Percentiles rank a stretch among this genome's conserved stretches.
These are phyloP conservation scores for Microctenopoma stevenorrisi DNA, from an alignment of 2,797 vertebrate genomes.

Conservation along the genomic window DNA sequence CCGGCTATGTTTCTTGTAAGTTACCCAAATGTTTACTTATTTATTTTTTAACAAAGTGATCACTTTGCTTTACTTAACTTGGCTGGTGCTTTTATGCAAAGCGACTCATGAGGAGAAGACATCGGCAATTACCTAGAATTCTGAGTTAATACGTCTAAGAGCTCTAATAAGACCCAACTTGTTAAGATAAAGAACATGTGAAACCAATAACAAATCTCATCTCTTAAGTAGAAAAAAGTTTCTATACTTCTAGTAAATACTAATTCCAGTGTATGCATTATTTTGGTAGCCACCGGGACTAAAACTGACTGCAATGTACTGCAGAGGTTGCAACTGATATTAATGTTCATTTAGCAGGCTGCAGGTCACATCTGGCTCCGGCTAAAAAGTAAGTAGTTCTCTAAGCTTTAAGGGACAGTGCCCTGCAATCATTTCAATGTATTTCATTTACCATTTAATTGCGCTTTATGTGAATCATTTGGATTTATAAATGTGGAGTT, in stretches of 20 bases:
- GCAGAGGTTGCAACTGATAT: constrained; percentile 34
- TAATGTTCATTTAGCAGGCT: constrained; percentile 33
- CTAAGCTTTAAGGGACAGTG: constrained; percentile 24
- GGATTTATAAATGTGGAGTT: constrained; percentile 20
- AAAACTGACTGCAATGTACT: background rate
- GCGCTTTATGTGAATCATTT: constrained; percentile 11
- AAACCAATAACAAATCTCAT: too few species aligned
- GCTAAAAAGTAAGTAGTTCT: constrained; percentile 46
- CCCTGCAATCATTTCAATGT: constrained; percentile 15
- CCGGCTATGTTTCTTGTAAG: too few species aligned
- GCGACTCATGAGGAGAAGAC: too few species aligned
- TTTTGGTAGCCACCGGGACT: background rate
- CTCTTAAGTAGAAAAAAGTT: background rate
- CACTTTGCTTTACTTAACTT: too few species aligned
- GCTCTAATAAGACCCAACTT: too few species aligned
- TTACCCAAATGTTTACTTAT: background rate
- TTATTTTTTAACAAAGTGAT: too few species aligned
- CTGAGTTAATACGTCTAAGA: too few species aligned
- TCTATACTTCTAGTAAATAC: background rate
- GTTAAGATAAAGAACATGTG: too few species aligned
- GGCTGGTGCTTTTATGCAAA: too few species aligned
- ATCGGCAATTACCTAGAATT: too few species aligned
- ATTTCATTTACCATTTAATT: constrained; percentile 35
- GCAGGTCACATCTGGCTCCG: constrained; percentile 48
- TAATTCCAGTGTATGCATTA: background rate